These are phyloP conservation scores for Ctenicera cuprea DNA, from an alignment of 2,888 invertebrate genomes.

Conservation along the genomic window DNA sequence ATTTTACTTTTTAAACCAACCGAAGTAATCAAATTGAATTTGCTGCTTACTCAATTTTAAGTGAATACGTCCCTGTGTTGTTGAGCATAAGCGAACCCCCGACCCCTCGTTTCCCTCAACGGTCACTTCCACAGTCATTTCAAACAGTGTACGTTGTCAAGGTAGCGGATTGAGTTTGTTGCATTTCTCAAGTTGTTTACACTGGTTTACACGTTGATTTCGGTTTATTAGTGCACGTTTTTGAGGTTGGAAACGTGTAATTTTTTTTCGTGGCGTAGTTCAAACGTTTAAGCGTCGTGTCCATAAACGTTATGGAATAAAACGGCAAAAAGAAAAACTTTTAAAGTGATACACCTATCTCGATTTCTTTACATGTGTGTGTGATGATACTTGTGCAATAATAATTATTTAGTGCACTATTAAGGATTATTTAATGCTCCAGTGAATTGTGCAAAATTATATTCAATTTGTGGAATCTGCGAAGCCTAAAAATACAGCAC, in stretches of 20 bases:
- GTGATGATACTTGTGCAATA: not conserved
- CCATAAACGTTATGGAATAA: not conserved
- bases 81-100: conserved; percentile 28
- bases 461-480: conserved; percentile 6
- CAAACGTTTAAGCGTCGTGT: too few relatives aligned
- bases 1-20: not conserved
- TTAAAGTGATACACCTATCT: not conserved
- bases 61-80: conserved; percentile 39
- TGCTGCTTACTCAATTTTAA: not conserved
- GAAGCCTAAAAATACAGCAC: conserved; percentile 8
- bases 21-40: too few relatives aligned
- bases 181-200: conserved; percentile 46
- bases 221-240: not conserved
- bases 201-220: conserved; percentile 20
- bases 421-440: conserved; percentile 21
- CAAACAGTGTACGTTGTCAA: conserved; percentile 54
- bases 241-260: not conserved
- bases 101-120: conserved; percentile 47
- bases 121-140: conserved; percentile 52
- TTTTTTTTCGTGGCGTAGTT: not conserved
- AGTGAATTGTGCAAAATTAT: conserved; percentile 25
- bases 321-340: not conserved
- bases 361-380: not conserved
- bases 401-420: conserved; percentile 6
- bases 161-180: conserved; percentile 45